Percentiles rank a stretch among this genome's conserved stretches.
Conservation (phyloP, 1,140 invertebrate genomes). For the Temnothorax longispinosus region DNA sequence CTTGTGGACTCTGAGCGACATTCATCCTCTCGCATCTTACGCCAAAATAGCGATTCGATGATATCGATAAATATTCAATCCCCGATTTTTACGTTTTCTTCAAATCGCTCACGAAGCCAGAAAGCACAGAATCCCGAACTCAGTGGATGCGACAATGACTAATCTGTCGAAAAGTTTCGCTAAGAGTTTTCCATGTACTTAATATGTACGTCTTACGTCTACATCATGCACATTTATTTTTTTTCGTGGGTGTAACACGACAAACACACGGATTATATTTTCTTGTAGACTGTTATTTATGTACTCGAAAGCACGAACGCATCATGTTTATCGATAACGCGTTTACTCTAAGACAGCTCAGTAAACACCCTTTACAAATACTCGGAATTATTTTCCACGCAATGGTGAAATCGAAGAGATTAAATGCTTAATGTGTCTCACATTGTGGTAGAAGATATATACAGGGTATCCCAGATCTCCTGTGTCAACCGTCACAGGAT, state of each 20-base stretch:
- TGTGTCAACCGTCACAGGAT: too few relatives aligned
- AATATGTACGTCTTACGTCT: too few relatives aligned
- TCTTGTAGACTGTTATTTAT: neutral
- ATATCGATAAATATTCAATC: neutral
- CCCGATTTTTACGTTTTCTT: neutral
- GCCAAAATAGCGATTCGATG: neutral
- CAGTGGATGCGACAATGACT: neutral
- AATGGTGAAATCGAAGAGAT: neutral
- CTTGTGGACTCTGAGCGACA: too few relatives aligned
- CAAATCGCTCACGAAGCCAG: neutral
- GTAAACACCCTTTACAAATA: neutral
- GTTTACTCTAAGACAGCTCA: constrained; percentile 12
- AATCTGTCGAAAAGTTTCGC: neutral
- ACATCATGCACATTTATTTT: neutral
- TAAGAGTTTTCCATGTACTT: neutral
- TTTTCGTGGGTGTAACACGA: neutral
- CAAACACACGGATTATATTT: neutral
- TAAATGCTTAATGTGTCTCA: constrained; percentile 45
- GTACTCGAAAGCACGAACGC: neutral
- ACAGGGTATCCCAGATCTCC: neutral
- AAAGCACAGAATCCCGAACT: neutral
- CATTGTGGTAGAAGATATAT: constrained; percentile 78
- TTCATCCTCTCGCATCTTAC: neutral
- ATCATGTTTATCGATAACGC: neutral
- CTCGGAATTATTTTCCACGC: neutral